Percentiles rank a stretch among this genome's conserved stretches.
These are phyloP conservation scores for Eupithecia pulchellata DNA, from an alignment of 2,888 invertebrate species.

Conservation along the genomic window DNA sequence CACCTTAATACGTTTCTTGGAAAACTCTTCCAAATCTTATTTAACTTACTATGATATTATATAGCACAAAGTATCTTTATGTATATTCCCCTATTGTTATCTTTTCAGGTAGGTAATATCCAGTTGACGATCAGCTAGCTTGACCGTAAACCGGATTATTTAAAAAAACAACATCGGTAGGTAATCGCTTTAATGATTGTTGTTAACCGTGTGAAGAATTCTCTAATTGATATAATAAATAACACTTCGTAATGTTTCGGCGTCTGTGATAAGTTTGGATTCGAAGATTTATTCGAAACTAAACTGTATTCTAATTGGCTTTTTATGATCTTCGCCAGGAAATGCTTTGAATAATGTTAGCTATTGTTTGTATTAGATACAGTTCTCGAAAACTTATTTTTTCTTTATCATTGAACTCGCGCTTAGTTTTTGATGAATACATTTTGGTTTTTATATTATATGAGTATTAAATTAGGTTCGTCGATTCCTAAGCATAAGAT, in stretches of 20 bases:
- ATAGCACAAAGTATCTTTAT: too few species aligned
- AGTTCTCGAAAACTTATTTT: constrained; percentile 51
- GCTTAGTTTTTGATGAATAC: not conserved
- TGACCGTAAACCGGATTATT: constrained; percentile 21
- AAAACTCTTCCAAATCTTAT: constrained; percentile 7
- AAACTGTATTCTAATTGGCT: constrained; percentile 70
- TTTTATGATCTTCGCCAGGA: constrained; percentile 63
- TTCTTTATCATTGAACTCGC: not conserved
- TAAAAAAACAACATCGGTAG: constrained; percentile 35
- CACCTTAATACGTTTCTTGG: not conserved
- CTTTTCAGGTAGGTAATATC: too few species aligned
- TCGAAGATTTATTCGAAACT: constrained; percentile 71
- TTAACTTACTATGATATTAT: not conserved
- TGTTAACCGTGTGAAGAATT: constrained; percentile 72
- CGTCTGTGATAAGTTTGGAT: constrained; percentile 71
- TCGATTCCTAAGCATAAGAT: not conserved
- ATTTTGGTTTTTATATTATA: not conserved
- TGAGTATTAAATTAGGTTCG: not conserved
- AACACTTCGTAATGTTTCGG: constrained; percentile 66
- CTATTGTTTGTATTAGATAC: constrained; percentile 61
- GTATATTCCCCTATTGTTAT: not conserved
- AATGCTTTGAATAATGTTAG: constrained; percentile 42
- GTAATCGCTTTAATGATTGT: constrained; percentile 52
- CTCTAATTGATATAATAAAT: constrained; percentile 80
- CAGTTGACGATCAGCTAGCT: too few species aligned